Conservation (phyloP, 2,888 invertebrate species). For the Dryobota labecula region DNA sequence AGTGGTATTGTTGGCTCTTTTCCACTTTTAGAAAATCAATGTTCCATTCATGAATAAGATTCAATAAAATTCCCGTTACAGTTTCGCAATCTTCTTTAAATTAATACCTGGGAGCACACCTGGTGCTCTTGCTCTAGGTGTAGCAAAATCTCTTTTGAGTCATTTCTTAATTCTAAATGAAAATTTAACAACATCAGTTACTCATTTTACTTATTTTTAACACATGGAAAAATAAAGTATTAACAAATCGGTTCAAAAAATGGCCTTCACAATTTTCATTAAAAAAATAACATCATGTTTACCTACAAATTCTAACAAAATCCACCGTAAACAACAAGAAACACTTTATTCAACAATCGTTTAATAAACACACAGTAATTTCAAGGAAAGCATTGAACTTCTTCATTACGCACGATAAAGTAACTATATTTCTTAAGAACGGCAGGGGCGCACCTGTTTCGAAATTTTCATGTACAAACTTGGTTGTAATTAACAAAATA, state of each 20-base stretch:
- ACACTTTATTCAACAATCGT: slow-evolving; percentile 28
- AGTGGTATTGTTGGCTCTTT: background rate
- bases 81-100: background rate
- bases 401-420: slow-evolving; percentile 66
- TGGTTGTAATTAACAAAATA: slow-evolving; percentile 90
- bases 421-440: slow-evolving; percentile 78
- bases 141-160: background rate
- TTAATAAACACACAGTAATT: slow-evolving; percentile 54
- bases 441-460: slow-evolving; percentile 78
- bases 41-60: background rate
- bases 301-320: background rate
- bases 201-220: background rate
- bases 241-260: background rate
- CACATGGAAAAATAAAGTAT: background rate
- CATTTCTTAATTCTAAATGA: background rate
- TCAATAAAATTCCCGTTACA: background rate
- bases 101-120: background rate
- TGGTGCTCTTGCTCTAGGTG: background rate
- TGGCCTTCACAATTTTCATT: no score
- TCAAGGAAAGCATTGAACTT: slow-evolving; percentile 47
- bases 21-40: background rate
- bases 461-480: slow-evolving; percentile 88
- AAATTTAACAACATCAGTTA: background rate
- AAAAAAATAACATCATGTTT: no score
- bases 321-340: slow-evolving; percentile 2